Percentiles rank a stretch among this genome's conserved stretches.
These are phyloP conservation scores for Archocentrus centrarchus DNA, from an alignment of 2,113 vertebrate genomes.

Conservation along the genomic window DNA sequence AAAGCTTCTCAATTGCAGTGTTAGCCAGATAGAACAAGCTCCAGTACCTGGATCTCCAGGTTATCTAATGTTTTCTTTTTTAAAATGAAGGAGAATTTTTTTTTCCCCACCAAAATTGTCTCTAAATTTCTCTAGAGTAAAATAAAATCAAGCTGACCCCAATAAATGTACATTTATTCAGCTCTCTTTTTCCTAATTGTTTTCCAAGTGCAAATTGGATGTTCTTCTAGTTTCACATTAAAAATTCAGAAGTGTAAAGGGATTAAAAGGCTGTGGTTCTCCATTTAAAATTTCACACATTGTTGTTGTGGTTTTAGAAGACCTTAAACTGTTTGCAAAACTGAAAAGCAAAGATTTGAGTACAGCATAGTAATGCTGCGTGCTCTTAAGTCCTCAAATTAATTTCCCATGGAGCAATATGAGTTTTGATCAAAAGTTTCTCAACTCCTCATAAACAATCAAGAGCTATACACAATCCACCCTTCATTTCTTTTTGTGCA, in stretches of 20 bases:
- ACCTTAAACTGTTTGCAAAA: background rate
- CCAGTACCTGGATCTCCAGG: background rate
- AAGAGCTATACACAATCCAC: background rate
- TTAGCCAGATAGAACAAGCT: conserved; percentile 19
- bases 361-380: background rate
- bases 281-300: conserved; percentile 30
- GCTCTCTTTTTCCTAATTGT: conserved; percentile 40
- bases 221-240: conserved; percentile 29
- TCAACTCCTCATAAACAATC: background rate
- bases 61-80: conserved; percentile 38
- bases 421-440: background rate
- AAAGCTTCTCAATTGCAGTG: background rate
- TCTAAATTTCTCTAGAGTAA: conserved; percentile 13
- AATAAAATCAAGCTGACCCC: conserved; percentile 47
- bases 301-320: conserved; percentile 33
- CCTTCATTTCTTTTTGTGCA: background rate
- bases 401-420: background rate
- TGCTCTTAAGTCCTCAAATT: background rate
- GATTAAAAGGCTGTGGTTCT: conserved; percentile 39
- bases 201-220: conserved; percentile 51
- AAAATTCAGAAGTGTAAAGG: conserved; percentile 43
- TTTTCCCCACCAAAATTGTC: background rate
- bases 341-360: conserved; percentile 33
- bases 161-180: conserved; percentile 46
- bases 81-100: background rate